These are phyloP conservation scores for Dynastes maya DNA, from an alignment of 2,888 invertebrate species.

Conservation along the genomic window DNA sequence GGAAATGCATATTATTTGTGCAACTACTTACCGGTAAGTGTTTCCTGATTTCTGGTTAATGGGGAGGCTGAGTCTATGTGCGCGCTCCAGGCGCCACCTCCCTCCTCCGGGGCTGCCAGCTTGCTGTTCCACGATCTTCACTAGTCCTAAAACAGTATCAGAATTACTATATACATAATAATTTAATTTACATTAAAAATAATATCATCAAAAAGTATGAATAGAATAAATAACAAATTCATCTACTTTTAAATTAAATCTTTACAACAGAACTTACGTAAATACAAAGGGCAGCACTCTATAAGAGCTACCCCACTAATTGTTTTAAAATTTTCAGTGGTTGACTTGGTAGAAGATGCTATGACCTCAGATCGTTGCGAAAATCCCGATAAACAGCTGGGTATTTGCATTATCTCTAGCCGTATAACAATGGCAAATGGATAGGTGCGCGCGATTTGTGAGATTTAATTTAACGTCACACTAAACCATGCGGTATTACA, in stretches of 20 bases:
- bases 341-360: conserved; percentile 15
- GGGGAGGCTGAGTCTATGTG: conserved; percentile 59
- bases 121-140: conserved; percentile 73
- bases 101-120: conserved; percentile 87
- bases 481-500: conserved; percentile 10
- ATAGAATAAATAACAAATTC: not conserved
- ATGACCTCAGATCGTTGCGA: conserved; percentile 27
- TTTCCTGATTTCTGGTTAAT: conserved; percentile 76
- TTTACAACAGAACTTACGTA: conserved; percentile 24
- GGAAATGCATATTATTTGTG: not conserved
- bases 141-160: conserved; percentile 63
- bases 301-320: conserved; percentile 13
- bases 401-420: conserved; percentile 44
- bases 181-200: not conserved
- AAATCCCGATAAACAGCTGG: conserved; percentile 39
- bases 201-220: not conserved
- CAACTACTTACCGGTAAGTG: conserved; percentile 77
- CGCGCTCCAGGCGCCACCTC: conserved; percentile 79
- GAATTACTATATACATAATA: not conserved
- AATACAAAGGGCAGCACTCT: conserved; percentile 27
- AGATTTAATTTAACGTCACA: conserved; percentile 40
- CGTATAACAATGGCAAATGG: conserved; percentile 20
- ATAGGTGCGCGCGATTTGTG: conserved; percentile 37
- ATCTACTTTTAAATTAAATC: not conserved
- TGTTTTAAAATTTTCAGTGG: conserved; percentile 22